Conservation (phyloP, 2,113 vertebrate genomes). For the Coregonus clupeaformis region DNA sequence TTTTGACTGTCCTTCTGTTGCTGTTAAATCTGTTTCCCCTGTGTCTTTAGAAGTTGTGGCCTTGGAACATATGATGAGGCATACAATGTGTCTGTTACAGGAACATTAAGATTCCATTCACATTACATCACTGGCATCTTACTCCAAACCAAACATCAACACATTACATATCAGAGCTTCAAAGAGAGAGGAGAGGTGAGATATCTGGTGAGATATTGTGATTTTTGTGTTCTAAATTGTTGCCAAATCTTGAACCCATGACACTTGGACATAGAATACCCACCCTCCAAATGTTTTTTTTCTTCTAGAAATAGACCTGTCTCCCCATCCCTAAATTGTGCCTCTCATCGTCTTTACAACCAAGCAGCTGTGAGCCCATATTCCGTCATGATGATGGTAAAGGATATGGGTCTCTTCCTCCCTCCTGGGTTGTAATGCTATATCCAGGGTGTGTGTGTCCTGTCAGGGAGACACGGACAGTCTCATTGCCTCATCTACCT, state of each 20-base stretch:
- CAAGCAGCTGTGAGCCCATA: slow-evolving; percentile 13
- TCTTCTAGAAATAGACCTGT: no score
- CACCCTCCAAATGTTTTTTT: no score
- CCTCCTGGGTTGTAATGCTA: slow-evolving; percentile 7
- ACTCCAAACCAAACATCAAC: no score
- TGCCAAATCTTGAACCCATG: no score
- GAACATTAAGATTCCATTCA: slow-evolving; percentile 10
- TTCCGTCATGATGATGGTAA: slow-evolving; percentile 10
- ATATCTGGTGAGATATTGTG: no score
- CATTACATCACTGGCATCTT: background rate
- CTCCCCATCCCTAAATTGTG: no score
- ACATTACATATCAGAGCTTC: background rate
- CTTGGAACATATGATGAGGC: slow-evolving; percentile 28
- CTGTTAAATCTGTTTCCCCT: background rate
- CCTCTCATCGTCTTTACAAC: no score
- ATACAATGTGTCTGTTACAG: slow-evolving; percentile 31
- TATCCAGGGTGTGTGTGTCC: slow-evolving; percentile 3
- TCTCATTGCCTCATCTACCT: slow-evolving; percentile 38
- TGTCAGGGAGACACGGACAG: slow-evolving; percentile 18
- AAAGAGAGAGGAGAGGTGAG: background rate
- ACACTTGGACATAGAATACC: no score
- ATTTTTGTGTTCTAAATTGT: no score
- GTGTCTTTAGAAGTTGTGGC: slow-evolving; percentile 32
- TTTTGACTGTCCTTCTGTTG: background rate
- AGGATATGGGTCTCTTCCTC: slow-evolving; percentile 46